Base-by-base conservation (phyloP, 2,113 vertebrate genomes). In the Psittacara wagleri region DNA sequence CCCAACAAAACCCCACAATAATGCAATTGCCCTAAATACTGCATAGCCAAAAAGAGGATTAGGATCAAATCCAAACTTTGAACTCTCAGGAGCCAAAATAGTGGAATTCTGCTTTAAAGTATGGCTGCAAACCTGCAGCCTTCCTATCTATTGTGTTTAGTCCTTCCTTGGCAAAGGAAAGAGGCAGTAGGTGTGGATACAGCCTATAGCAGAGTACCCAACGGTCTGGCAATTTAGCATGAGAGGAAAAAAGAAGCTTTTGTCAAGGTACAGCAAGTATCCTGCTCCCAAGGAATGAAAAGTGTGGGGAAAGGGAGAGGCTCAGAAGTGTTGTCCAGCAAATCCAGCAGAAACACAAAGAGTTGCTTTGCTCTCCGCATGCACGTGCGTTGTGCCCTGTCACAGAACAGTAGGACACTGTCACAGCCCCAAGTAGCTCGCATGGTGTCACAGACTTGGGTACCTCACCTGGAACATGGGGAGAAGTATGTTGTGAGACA, bases 341-440 rank as follows among this genome's bases (percentile, higher is more conserved):
- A 82, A 86, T 70, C 23, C 69, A 66, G 33, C 63, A 52, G 88
- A 48, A 91, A 88, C 77, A n/a, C 63, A 48, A 85, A 90, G 88
- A 33, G 16, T 35, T 44, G n/a, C 62, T 73, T 80, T 76, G 57
- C 51, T 61, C 28, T 55, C 20, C 37, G 0, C 52, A 31, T 0
- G 0, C 25, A 41, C 0, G 0, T 11, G 64, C 6, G 0, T 44
- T 24, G 3, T 31, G 31, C 13, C 62, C 51, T 1, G 0, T 64
- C 77, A 48, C 28, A 62, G 61, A 48, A 6, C 0, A 3, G 13
- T 55, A 80, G 48, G 86, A 14, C 18, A 2, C 35, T 16, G 8
- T 14, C 79, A 41, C 13, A 69, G 27, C 35, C 46, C 33, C 27
- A 22, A 1, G 64, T 29, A 52, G 68, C 51, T 78, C 69, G 20